Base-by-base conservation (phyloP, 2,797 vertebrate genomes). In the Rhinichthys osculus region DNA sequence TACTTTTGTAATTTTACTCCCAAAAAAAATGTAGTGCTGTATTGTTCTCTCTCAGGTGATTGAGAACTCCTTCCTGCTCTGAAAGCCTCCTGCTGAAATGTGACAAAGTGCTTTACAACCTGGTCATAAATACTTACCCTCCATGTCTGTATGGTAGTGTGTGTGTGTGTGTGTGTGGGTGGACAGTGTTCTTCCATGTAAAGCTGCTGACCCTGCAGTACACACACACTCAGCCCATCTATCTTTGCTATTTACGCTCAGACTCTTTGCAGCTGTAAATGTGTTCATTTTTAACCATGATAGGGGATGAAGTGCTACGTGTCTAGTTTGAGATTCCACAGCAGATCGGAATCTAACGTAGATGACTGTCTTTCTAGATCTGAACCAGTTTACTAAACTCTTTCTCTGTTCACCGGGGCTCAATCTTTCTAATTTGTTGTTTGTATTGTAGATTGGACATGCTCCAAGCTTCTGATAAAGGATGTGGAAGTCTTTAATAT, bases 31-130 rank as follows among this genome's bases (percentile, higher is more conserved):
- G 17, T 84, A 78, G 64, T 84, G 35, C 35, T 70, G 27, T 44
- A 57, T 78, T 78, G 66, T 71, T 59, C 50, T 35, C 11, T 85
- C 52, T 79, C 50, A 40, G 62, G 62, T 84, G 69, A 87, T 87
- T 89, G 84, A 90, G 81, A 86, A 82, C 84, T 88, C 83, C 78
- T 79, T 90, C 69, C 81, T 82, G 73, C 42, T 80, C 64, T 78
- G 86, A 86, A 87, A 87, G 82, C 86, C 89, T 87, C 89, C 86
- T 89, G 87, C 87, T 88, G 89, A 87, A 90, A 86, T 88, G 86
- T 88, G 87, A 87, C 89, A 86, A 88, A 90, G 86, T 88, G 82
- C 82, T 90, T 90, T 90, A 90, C 57, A 83, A 76, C 87, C 81
- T 78, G 84, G 87, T 71, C 50, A 76, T 90, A 90, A 90, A 90